Base-by-base conservation (phyloP, 2,888 invertebrate genomes). In the Arctia plantaginis region DNA sequence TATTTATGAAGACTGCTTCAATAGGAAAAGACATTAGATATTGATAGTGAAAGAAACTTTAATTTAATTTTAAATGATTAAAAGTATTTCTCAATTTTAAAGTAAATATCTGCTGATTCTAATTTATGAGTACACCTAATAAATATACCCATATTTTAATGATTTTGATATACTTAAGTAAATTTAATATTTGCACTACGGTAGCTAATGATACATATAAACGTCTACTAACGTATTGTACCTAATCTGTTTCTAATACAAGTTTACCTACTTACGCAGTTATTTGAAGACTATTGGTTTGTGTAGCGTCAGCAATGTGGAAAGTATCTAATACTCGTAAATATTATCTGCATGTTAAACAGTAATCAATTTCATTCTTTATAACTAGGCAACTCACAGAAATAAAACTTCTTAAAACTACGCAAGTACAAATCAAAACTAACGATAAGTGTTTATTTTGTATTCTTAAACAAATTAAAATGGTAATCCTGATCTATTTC, bases 401-500 rank as follows among this genome's bases (percentile, higher is more conserved):
- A 41, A 62, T 41, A n/a, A n/a, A 35, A 69, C 62, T 62, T 70
- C 62, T 44, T 44, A 30, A 69, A 62, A 41, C 70, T 39, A 41
- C 59, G 55, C 41, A 70, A 70, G 59, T 70, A 41, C 59, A 47
- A 70, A 64, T 51, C 23, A 62, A 64, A 41, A 69, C n/a, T 66
- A 73, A 69, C 55, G 44, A 35, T 66, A 74, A 75, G 64, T 77
- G 75, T 73, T 70, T 70, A 47, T 71, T 71, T 71, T 33, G 7
- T 30, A 66, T 39, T 35, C 55, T 68, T 39, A 74, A 64, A 71
- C 51, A 39, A 44, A 65, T 47, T 41, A 41, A 66, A 69, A 75
- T 62, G 71, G 12, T 69, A 66, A 76, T 71, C 73, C 33, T 41
- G 27, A 71, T 71, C 74, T 77, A 82, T 82, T 75, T 76, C 47